A percentile compares a stretch with the other conserved stretches of the same genome.
These are phyloP conservation scores for Pyrrhia umbra DNA, from an alignment of 2,888 invertebrate genomes.

Conservation along the genomic window DNA sequence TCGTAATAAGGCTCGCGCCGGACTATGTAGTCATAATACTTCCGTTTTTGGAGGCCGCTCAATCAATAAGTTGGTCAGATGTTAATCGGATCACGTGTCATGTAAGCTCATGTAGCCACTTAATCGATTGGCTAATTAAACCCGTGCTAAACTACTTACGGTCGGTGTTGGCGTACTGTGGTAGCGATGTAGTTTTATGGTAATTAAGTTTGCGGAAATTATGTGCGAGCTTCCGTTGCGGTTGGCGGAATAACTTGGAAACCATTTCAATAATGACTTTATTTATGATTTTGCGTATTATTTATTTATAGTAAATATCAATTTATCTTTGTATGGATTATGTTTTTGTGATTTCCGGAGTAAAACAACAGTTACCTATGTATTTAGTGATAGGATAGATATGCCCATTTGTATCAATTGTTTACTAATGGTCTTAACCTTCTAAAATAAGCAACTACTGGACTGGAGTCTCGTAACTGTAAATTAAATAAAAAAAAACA, in stretches of 20 bases:
- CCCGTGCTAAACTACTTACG: slow-evolving; percentile 6
- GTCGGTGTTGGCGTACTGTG: slow-evolving; percentile 19
- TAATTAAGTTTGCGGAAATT: slow-evolving; percentile 39
- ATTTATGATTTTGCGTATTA: background rate
- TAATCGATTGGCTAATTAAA: slow-evolving; percentile 51
- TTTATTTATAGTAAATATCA: background rate
- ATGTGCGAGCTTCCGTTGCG: slow-evolving; percentile 37
- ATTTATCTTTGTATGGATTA: background rate
- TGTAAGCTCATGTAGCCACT: slow-evolving; percentile 7
- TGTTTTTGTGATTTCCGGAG: background rate
- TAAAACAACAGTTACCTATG: too few relatives aligned
- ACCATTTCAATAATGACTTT: slow-evolving; percentile 13
- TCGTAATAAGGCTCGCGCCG: slow-evolving; percentile 71
- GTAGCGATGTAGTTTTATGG: slow-evolving; percentile 34
- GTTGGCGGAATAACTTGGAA: slow-evolving; percentile 6
- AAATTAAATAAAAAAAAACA: too few relatives aligned
- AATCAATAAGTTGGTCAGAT: slow-evolving; percentile 56
- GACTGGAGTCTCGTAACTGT: too few relatives aligned
- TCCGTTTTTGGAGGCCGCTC: slow-evolving; percentile 75
- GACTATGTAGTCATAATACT: slow-evolving; percentile 71
- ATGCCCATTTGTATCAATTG: too few relatives aligned
- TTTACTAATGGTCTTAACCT: too few relatives aligned
- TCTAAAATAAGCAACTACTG: too few relatives aligned
- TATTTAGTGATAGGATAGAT: too few relatives aligned
- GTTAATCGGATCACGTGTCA: slow-evolving; percentile 47